Percentiles rank a stretch among this genome's conserved stretches.
phyloP scores from a whole-genome alignment of 2,888 invertebrate genomes.

The Chrysomela aeneicollis region DNA sequence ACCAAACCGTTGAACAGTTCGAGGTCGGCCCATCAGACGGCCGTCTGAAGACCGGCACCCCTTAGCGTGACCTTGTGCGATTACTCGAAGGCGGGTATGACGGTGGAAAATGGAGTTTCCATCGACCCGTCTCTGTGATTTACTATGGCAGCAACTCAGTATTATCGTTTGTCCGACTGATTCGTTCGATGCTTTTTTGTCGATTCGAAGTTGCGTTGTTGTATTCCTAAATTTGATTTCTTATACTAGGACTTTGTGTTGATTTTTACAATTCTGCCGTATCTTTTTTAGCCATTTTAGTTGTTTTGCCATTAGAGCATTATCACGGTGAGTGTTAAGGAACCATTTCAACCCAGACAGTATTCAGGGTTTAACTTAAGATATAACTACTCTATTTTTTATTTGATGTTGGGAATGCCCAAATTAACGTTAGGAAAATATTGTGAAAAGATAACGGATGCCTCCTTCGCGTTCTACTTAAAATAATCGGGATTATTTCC shows the following conservation, averaged over 20 bases:
- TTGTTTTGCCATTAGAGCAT: neutral
- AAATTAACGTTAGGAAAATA: too few species aligned
- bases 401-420: too few species aligned
- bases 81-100: neutral
- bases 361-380: neutral
- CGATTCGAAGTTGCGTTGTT: neutral
- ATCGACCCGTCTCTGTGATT: neutral
- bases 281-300: neutral
- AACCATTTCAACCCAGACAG: neutral
- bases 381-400: too few species aligned
- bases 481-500: too few species aligned
- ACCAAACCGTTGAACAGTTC: constrained; percentile 60
- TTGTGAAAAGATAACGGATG: too few species aligned
- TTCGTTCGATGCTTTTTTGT: neutral
- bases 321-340: neutral
- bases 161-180: constrained; percentile 2
- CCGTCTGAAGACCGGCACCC: constrained; percentile 53
- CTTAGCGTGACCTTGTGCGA: neutral
- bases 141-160: neutral
- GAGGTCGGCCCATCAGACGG: constrained; percentile 59
- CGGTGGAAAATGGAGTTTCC: neutral
- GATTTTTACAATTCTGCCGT: neutral
- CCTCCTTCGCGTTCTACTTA: too few species aligned
- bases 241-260: neutral
- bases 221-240: neutral